Percentiles rank a stretch among this genome's conserved stretches.
Evolutionary conservation across 2,113 vertebrate species (phyloP).

Genomic region (Orcinus orca): DNA sequence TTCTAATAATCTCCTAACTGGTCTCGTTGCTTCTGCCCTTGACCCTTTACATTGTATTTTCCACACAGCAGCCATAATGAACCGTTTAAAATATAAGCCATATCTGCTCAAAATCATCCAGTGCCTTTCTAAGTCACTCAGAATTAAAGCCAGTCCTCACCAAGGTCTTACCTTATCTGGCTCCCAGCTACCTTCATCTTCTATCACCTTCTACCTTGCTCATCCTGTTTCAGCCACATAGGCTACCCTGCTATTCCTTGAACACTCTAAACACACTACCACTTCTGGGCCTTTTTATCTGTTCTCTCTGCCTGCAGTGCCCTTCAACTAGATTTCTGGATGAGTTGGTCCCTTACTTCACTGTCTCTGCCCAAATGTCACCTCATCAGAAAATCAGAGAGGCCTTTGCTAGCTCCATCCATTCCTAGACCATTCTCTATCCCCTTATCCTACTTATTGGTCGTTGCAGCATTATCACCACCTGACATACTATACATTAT

Average conservation of each 20-base stretch:
- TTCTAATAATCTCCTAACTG: not conserved
- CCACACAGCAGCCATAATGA: not conserved
- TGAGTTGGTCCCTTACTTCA: not conserved
- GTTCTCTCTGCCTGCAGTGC: not conserved
- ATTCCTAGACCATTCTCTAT: not conserved
- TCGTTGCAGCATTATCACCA: not conserved
- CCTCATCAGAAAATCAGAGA: not conserved
- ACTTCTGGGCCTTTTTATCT: not conserved
- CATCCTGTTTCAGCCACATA: not conserved
- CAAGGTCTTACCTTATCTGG: not conserved
- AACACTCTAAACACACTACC: not conserved
- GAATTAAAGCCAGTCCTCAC: not conserved
- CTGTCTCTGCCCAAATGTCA: not conserved
- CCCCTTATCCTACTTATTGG: not conserved
- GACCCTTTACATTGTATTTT: not conserved
- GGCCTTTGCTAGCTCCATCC: not conserved
- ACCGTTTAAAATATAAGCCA: not conserved
- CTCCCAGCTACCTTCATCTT: not conserved
- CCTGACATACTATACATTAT: not conserved
- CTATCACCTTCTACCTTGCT: not conserved
- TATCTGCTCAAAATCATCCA: not conserved
- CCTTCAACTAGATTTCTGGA: not conserved
- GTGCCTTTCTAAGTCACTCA: not conserved
- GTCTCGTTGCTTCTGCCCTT: not conserved
- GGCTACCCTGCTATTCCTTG: not conserved